These are phyloP conservation scores for Notothenia coriiceps DNA, from an alignment of 2,113 vertebrate species.

Conservation along the genomic window DNA sequence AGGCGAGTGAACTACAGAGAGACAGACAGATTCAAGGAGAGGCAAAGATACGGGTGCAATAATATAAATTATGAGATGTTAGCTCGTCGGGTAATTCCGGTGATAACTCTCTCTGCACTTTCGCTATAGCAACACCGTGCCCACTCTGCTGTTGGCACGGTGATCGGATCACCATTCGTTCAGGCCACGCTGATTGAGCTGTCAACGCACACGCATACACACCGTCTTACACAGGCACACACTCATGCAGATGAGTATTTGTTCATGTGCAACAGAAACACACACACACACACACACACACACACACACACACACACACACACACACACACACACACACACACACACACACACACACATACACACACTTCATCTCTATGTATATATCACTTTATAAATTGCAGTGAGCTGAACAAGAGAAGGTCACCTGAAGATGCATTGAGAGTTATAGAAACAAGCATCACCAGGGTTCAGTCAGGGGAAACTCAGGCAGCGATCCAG, in stretches of 20 bases:
- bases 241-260: too few relatives aligned
- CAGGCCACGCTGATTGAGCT: slow-evolving; percentile 77
- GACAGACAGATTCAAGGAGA: slow-evolving; percentile 32
- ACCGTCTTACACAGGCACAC: slow-evolving; percentile 15
- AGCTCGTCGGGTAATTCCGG: slow-evolving; percentile 70
- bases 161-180: slow-evolving; percentile 67
- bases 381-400: slow-evolving; percentile 53
- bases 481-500: slow-evolving; percentile 35
- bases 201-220: slow-evolving; percentile 55
- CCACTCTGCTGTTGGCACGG: slow-evolving; percentile 60
- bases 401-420: slow-evolving; percentile 55
- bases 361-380: slow-evolving; percentile 46
- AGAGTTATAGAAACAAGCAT: slow-evolving; percentile 54
- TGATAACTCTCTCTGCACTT: slow-evolving; percentile 70
- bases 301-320: slow-evolving; percentile 34
- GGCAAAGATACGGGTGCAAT: slow-evolving; percentile 45
- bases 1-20: slow-evolving; percentile 29
- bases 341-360: slow-evolving; percentile 12
- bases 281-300: slow-evolving; percentile 23
- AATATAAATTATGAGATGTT: slow-evolving; percentile 71
- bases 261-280: too few relatives aligned
- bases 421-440: slow-evolving; percentile 63
- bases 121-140: slow-evolving; percentile 74
- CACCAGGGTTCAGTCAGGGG: slow-evolving; percentile 9
- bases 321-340: slow-evolving; percentile 23